Evolutionary conservation across 1,140 invertebrate species (phyloP), one percentile per base, ranked within the genome.

Genomic region (Caligus rogercresseyi): DNA sequence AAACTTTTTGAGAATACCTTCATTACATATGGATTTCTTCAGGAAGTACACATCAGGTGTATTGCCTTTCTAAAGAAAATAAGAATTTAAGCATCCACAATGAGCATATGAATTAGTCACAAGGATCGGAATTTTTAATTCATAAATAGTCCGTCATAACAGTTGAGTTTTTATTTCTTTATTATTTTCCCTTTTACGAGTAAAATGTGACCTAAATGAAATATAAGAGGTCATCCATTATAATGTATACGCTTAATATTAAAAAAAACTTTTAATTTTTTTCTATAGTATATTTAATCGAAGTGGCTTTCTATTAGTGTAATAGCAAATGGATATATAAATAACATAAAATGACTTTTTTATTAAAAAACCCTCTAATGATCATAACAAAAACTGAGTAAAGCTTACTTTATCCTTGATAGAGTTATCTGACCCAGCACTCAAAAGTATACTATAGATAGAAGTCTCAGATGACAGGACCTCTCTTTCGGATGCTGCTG

Each of bases 401-500:
- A 57, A 2, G 21, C 15, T 60, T 31, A 60, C 57, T 31, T 25
- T 26, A 31, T 60, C 57, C 43, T 60, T 18, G 1, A 31, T 18
- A 11, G 25, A 16, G 14, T 25, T 31, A 43, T 60, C 57, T 14
- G 57, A 15, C n/a, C 57, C 57, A 43, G 31, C 31, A 43, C n/a
- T 43, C 7, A 43, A 11, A 11, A 43, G n/a, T n/a, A 43, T 43
- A 11, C 31, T n/a, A 43, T 43, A 43, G n/a, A 43, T 43, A 43
- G 31, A 43, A 43, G 31, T 43, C 7, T 43, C 31, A 11, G 31
- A 43, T 7, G 31, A 43, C n/a, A 43, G n/a, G 7, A n/a, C 31
- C 7, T 43, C 31, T 43, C 31, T 43, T 11, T 43, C 31, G 7
- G 31, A 43, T 11, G n/a, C n/a, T 11, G 31, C 83, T 3, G 87